A percentile compares a stretch with the other conserved stretches of the same genome.
Evolutionary conservation across 2,888 invertebrate species (phyloP).

Genomic region (Scotopteryx bipunctaria): DNA sequence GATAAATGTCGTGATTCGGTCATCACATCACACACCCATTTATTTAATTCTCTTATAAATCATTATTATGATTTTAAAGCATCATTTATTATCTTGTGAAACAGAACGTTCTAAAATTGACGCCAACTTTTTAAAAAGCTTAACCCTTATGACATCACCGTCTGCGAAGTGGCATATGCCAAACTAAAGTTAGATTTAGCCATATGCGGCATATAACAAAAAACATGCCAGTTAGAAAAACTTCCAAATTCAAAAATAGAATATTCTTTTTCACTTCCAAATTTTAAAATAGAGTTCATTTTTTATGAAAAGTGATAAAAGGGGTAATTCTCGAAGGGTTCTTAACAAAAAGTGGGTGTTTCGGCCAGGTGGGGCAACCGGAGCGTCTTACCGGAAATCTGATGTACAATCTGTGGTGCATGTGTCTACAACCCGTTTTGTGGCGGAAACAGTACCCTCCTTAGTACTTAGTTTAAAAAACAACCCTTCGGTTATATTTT

Average conservation of each 20-base stretch:
- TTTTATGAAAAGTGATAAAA: constrained; percentile 33
- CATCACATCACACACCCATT: neutral
- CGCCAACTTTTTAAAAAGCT: constrained; percentile 40
- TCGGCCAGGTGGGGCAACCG: constrained; percentile 73
- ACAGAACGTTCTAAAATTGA: constrained; percentile 48
- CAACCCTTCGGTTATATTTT: constrained; percentile 48
- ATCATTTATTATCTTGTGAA: constrained; percentile 30
- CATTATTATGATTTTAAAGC: neutral
- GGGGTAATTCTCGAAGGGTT: constrained; percentile 62
- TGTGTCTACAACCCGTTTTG: constrained; percentile 73
- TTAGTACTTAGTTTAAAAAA: constrained; percentile 58
- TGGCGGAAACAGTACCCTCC: constrained; percentile 75
- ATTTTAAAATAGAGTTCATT: neutral
- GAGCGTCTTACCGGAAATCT: constrained; percentile 79
- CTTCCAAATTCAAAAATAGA: constrained; percentile 53
- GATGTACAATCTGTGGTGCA: constrained; percentile 77
- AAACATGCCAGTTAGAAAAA: constrained; percentile 41
- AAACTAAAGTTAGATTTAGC: constrained; percentile 74
- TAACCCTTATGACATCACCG: constrained; percentile 80
- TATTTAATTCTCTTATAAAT: neutral
- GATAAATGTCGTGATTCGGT: no score
- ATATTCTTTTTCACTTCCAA: constrained; percentile 13
- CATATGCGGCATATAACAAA: constrained; percentile 75
- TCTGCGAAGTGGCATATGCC: constrained; percentile 76
- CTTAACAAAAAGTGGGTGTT: constrained; percentile 69